These are phyloP conservation scores for Thalassoma bifasciatum DNA, from an alignment of 2,113 vertebrate species.

Conservation along the genomic window DNA sequence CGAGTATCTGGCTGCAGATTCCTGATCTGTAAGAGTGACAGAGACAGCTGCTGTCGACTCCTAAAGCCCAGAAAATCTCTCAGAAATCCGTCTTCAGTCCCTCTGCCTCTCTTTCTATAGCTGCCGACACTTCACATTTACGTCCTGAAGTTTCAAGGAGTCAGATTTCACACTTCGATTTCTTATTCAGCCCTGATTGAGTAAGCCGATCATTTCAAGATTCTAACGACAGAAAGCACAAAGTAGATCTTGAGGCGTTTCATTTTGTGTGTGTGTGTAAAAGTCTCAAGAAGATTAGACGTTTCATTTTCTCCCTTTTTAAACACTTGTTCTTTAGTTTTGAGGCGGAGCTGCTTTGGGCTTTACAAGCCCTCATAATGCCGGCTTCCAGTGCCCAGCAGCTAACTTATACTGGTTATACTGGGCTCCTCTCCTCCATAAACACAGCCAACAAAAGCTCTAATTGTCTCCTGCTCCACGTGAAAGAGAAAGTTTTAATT, in stretches of 20 bases:
- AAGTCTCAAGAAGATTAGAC: background rate
- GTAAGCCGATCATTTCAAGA: no score
- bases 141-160: background rate
- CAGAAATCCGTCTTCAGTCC: no score
- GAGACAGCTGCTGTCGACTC: conserved; percentile 3
- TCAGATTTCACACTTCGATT: background rate
- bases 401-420: background rate
- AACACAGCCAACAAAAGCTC: conserved; percentile 31
- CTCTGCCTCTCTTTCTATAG: background rate
- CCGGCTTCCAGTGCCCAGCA: conserved; percentile 27
- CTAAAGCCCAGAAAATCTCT: background rate
- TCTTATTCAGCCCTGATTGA: background rate
- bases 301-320: conserved; percentile 1
- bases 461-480: conserved; percentile 33
- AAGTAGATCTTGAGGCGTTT: background rate
- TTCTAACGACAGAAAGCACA: no score
- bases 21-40: conserved; percentile 2
- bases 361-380: conserved; percentile 39
- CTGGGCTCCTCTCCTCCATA: conserved; percentile 13
- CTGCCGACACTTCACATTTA: background rate
- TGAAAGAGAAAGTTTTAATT: conserved; percentile 48
- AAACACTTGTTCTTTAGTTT: background rate
- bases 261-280: no score
- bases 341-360: background rate
- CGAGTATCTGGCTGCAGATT: background rate